phyloP scores from a whole-genome alignment of 92 coral and sea anemone genomes.

The Epizoanthus scotinus region DNA sequence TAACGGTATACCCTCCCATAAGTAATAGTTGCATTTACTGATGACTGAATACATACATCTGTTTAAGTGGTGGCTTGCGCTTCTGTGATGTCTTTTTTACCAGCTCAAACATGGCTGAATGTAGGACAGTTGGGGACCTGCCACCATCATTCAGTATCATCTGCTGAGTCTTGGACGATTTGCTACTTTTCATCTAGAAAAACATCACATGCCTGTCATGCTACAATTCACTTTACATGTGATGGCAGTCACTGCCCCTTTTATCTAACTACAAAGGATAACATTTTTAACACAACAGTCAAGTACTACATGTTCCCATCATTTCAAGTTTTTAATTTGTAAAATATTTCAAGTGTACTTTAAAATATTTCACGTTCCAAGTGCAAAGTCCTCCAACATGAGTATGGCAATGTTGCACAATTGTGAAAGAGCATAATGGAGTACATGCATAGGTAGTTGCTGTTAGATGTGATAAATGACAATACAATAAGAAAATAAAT shows the following conservation, averaged over 20 bases:
- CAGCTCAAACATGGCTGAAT: constrained; percentile 89
- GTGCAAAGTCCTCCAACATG: no score
- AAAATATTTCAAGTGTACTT: no score
- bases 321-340: no score
- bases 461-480: no score
- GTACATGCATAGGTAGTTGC: no score
- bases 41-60: constrained; percentile 58
- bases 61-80: constrained; percentile 92
- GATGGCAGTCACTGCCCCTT: not conserved
- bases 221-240: not conserved
- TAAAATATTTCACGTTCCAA: no score
- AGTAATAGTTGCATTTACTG: not conserved
- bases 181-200: constrained; percentile 70
- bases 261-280: not conserved
- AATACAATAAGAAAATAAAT: no score
- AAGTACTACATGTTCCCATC: no score
- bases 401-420: no score
- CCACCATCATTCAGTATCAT: constrained; percentile 80
- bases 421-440: no score
- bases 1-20: not conserved
- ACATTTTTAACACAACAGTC: not conserved
- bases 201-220: not conserved
- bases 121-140: constrained; percentile 88
- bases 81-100: constrained; percentile 95
- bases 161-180: constrained; percentile 79